Evolutionary conservation across 37 sponge, comb jelly and placozoan species (phyloP), one percentile per base, ranked within the genome.

Genomic region (Eunapius fragilis): DNA sequence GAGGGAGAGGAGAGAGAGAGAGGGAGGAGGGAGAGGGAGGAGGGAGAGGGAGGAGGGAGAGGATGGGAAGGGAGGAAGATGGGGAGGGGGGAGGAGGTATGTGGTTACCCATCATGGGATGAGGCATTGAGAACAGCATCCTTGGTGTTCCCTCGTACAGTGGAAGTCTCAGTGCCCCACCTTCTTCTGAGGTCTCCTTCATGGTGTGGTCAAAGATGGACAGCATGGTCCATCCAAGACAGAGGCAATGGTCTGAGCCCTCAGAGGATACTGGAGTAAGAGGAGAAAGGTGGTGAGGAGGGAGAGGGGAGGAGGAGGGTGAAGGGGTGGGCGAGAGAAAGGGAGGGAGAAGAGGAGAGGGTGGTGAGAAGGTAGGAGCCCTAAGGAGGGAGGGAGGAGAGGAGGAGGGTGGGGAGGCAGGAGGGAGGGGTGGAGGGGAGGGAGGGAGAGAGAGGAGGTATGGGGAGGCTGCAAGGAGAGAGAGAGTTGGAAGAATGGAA

Each of bases 61-160:
- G 47, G n/a, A 45, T 4, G 47, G 47, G 9, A 45, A 45, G 9
- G 9, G 7, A 45, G 7, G 7, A 45, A 45, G 4, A 9, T 45
- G 9, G 47, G 9, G 32, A 31, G 25, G 3, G 0, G 74, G 25
- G 74, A 23, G n/a, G n/a, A n/a, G n/a, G n/a, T n/a, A n/a, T n/a
- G n/a, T n/a, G n/a, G n/a, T 23, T 19, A 78, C 78, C 83, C 47
- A 23, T 9, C 6, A 32, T 48, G 22, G 91, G 83, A 68, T 80
- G 73, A 47, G 47, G 12, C 45, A 91, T 25, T 69, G 87, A 86
- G 79, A 83, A 86, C 38, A 91, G 80, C 11, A 74, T 67, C 24
- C 92, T 76, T 25, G 92, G 88, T 25, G 73, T 58, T 0, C 92
- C 92, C 48, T 92, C 88, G 74, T 87, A 92, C 37, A 92, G 47